Evolutionary conservation across 2,797 vertebrate species (phyloP).

Genomic region (Synanceia verrucosa): DNA sequence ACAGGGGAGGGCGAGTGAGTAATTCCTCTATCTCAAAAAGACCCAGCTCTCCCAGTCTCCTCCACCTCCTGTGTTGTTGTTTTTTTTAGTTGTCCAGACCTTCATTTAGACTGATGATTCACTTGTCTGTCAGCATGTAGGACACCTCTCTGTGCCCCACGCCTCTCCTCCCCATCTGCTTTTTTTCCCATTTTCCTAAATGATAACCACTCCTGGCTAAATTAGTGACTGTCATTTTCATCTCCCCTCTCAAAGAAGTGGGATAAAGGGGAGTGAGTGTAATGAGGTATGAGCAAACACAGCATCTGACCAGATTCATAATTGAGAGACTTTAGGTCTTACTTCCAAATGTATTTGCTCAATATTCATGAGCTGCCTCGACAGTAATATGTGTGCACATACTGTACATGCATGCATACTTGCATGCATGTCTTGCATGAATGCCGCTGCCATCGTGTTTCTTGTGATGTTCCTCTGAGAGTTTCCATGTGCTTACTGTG

Average conservation of each 20-base stretch:
- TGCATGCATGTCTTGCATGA: constrained; percentile 40
- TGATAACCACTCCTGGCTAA: constrained; percentile 73
- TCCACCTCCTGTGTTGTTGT: constrained; percentile 2
- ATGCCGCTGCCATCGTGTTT: constrained; percentile 19
- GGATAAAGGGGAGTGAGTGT: constrained; percentile 64
- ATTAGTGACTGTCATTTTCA: constrained; percentile 60
- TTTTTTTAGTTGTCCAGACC: constrained; percentile 40
- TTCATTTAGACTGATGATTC: constrained; percentile 67
- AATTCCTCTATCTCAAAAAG: constrained; percentile 46
- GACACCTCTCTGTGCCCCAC: constrained; percentile 38
- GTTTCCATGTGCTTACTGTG: constrained; percentile 49
- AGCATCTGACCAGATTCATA: constrained; percentile 77
- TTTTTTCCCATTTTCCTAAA: constrained; percentile 47
- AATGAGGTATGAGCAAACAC: constrained; percentile 75
- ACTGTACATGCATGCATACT: constrained; percentile 21
- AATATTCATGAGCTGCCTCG: constrained; percentile 68
- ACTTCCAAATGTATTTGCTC: constrained; percentile 68
- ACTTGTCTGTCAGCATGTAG: constrained; percentile 63
- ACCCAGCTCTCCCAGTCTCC: constrained; percentile 28
- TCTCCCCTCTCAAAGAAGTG: constrained; percentile 47
- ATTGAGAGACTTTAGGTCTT: constrained; percentile 77
- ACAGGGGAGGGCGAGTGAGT: constrained; percentile 32
- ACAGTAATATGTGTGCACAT: constrained; percentile 29
- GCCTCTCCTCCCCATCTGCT: constrained; percentile 52
- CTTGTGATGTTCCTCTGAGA: constrained; percentile 33